These are phyloP conservation scores for Philhelius pedissequus DNA, from an alignment of 2,888 invertebrate species.

Conservation along the genomic window DNA sequence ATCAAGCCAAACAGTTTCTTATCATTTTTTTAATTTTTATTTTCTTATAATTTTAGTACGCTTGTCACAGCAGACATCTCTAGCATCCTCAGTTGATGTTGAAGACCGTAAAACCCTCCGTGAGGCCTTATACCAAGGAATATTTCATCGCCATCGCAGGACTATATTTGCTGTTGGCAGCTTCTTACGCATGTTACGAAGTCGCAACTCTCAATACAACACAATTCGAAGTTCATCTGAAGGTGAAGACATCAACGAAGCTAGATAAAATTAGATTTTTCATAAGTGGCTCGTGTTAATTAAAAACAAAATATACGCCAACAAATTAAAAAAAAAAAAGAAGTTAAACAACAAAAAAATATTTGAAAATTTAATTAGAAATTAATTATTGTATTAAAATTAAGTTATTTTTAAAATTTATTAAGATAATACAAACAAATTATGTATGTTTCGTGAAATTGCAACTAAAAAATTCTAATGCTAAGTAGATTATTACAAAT, in stretches of 20 bases:
- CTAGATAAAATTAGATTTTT: conserved; percentile 75
- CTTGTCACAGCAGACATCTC: conserved; percentile 82
- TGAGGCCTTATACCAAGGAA: conserved; percentile 88
- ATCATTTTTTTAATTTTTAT: background rate
- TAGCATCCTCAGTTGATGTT: conserved; percentile 83
- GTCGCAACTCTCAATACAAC: conserved; percentile 87
- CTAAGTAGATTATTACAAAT: background rate
- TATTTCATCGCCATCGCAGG: conserved; percentile 87
- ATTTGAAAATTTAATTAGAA: background rate
- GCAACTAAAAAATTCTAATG: background rate
- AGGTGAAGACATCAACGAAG: conserved; percentile 78
- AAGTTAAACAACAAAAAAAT: background rate
- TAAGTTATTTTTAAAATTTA: background rate
- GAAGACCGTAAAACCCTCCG: conserved; percentile 85
- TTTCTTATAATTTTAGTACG: conserved; percentile 76
- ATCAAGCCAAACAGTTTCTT: no score
- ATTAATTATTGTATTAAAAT: background rate
- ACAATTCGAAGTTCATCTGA: conserved; percentile 82
- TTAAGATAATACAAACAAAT: background rate
- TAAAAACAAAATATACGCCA: background rate
- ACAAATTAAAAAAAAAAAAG: background rate
- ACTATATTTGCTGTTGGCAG: conserved; percentile 88
- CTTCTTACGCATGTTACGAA: conserved; percentile 86
- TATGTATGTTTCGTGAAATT: conserved; percentile 1
- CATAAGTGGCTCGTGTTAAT: conserved; percentile 15